phyloP scores from a whole-genome alignment of 64 coral and sea anemone genomes.

The Cladopsammia gracilis region DNA sequence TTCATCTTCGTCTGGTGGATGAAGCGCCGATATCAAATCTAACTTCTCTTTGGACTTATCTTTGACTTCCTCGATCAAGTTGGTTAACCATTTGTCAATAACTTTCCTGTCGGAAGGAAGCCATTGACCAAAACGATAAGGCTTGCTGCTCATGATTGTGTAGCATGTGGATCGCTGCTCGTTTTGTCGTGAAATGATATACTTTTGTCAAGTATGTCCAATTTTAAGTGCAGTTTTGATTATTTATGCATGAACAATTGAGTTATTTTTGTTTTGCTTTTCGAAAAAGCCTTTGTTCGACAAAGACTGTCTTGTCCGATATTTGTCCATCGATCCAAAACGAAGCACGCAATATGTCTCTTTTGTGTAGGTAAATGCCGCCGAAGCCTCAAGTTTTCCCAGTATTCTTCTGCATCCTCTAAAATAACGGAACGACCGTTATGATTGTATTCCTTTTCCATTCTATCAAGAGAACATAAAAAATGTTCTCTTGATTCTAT shows the following conservation, averaged over 20 bases:
- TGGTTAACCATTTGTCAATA: conserved; percentile 40
- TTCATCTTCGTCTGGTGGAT: conserved; percentile 22
- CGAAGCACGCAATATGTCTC: too few species aligned
- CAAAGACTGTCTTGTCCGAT: too few species aligned
- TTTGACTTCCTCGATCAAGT: conserved; percentile 11
- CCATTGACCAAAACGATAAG: conserved; percentile 40
- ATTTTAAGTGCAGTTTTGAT: neutral
- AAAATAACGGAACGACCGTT: too few species aligned
- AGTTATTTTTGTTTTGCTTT: too few species aligned
- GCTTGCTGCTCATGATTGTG: conserved; percentile 46
- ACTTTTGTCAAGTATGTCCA: conserved; percentile 6
- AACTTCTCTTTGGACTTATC: conserved; percentile 27
- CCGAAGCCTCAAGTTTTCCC: too few species aligned
- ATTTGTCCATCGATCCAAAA: too few species aligned
- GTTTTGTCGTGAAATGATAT: conserved; percentile 32
- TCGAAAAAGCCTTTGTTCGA: neutral
- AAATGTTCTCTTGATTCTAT: too few species aligned
- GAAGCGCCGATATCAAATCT: neutral
- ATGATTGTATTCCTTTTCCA: too few species aligned
- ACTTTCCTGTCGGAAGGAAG: conserved; percentile 44
- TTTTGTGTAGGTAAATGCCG: too few species aligned
- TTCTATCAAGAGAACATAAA: too few species aligned
- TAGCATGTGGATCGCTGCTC: conserved; percentile 41
- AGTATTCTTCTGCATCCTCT: too few species aligned
- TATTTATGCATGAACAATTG: neutral